These are phyloP conservation scores for Bubo bubo DNA, from an alignment of 2,113 vertebrate species.

Conservation along the genomic window DNA sequence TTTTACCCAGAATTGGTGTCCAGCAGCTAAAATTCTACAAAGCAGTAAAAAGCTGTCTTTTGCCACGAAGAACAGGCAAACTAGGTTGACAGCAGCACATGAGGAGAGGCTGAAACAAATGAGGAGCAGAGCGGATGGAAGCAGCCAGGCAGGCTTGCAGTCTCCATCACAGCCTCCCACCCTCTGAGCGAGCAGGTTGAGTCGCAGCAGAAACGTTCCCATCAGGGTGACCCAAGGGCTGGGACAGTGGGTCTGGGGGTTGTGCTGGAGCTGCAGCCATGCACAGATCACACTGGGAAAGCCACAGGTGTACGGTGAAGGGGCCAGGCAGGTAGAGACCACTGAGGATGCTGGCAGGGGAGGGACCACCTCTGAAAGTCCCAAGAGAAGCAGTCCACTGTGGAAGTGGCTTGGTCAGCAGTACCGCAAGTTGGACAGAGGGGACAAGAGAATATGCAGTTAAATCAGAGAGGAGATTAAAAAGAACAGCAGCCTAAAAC, in stretches of 20 bases:
- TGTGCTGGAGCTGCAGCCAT: neutral
- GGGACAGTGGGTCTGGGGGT: no score
- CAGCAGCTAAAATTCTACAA: neutral
- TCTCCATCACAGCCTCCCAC: neutral
- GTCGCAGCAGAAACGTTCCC: rapidly evolving
- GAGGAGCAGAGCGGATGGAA: neutral
- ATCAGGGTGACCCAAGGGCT: neutral
- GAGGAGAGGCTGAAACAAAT: neutral
- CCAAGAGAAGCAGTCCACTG: rapidly evolving
- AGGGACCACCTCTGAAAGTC: neutral
- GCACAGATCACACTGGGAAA: neutral
- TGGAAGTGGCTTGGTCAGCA: neutral
- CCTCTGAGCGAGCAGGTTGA: neutral
- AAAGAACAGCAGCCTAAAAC: neutral
- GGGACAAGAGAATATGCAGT: neutral
- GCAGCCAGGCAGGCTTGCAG: neutral
- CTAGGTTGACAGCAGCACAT: rapidly evolving
- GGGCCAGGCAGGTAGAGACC: neutral
- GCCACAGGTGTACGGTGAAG: neutral
- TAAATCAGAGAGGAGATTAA: neutral
- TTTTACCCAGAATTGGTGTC: neutral
- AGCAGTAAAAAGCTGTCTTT: neutral
- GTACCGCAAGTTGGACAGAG: rapidly evolving
- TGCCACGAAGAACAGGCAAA: neutral
- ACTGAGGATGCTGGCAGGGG: no score